Percentiles rank a stretch among this genome's conserved stretches.
These are phyloP conservation scores for Noctilio leporinus DNA, from an alignment of 2,113 vertebrate genomes.

Conservation along the genomic window DNA sequence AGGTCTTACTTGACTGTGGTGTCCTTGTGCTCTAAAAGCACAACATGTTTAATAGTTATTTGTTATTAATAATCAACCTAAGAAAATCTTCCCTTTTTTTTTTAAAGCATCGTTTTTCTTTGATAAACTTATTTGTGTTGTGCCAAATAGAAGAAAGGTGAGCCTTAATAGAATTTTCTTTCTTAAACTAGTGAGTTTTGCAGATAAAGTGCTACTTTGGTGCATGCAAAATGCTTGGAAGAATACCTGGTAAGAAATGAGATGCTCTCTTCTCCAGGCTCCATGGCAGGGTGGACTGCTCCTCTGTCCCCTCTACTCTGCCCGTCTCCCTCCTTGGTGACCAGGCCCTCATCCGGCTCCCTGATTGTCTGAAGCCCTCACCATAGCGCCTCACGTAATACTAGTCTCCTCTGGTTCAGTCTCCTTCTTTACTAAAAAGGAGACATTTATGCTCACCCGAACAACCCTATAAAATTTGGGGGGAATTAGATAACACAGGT, in stretches of 20 bases:
- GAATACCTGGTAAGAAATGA: background rate
- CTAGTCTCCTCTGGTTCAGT: background rate
- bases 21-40: conserved; percentile 51
- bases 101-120: background rate
- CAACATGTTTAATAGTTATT: conserved; percentile 50
- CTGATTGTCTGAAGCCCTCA: background rate
- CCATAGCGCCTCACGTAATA: background rate
- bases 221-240: background rate
- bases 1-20: conserved; percentile 31
- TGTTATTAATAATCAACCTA: conserved; percentile 42
- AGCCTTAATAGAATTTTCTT: background rate
- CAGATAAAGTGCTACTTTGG: background rate
- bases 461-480: background rate
- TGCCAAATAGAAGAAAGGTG: conserved; percentile 15
- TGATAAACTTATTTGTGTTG: background rate
- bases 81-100: conserved; percentile 2
- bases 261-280: background rate
- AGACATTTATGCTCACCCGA: background rate
- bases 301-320: background rate
- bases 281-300: background rate
- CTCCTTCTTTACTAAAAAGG: background rate
- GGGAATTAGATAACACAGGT: background rate
- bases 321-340: background rate
- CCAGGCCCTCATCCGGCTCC: background rate
- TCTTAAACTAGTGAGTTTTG: background rate